Conservation (phyloP, 2,888 invertebrate genomes). For the Dexiosoma caninum region DNA sequence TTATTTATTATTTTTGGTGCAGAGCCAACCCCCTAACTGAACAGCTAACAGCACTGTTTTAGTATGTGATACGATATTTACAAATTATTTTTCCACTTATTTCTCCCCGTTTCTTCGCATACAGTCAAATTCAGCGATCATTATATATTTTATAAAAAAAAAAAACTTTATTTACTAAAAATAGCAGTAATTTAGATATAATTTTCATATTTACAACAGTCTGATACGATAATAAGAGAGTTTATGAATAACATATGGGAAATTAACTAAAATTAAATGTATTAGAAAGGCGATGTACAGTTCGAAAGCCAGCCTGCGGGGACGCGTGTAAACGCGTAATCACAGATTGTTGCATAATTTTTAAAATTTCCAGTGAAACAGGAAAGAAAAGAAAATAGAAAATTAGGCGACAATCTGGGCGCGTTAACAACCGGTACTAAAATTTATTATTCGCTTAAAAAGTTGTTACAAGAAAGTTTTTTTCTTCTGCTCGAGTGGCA, state of each 20-base stretch:
- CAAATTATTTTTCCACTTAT: too few species aligned
- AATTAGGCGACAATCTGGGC: slow-evolving; percentile 22
- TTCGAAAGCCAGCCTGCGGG: not conserved
- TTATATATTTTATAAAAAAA: slow-evolving; percentile 29
- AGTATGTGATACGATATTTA: too few species aligned
- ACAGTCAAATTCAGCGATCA: not conserved
- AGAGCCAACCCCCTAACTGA: too few species aligned
- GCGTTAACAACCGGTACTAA: slow-evolving; percentile 15
- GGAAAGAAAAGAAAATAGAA: not conserved
- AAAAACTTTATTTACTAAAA: slow-evolving; percentile 49
- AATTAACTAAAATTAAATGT: slow-evolving; percentile 46
- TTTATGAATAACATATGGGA: slow-evolving; percentile 2
- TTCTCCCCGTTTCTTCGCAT: too few species aligned
- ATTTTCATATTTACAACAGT: slow-evolving; percentile 57
- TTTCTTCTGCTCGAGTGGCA: not conserved
- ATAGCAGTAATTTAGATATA: slow-evolving; percentile 45
- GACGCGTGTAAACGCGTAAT: too few species aligned
- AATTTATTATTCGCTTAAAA: slow-evolving; percentile 26
- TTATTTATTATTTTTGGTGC: too few species aligned
- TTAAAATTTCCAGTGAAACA: not conserved
- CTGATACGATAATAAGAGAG: slow-evolving; percentile 19
- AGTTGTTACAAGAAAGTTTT: slow-evolving; percentile 3
- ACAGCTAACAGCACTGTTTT: too few species aligned
- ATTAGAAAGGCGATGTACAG: not conserved
- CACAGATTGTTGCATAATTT: slow-evolving; percentile 23